Evolutionary conservation across 1,140 invertebrate species (phyloP).

Genomic region (Lucilia cuprina): DNA sequence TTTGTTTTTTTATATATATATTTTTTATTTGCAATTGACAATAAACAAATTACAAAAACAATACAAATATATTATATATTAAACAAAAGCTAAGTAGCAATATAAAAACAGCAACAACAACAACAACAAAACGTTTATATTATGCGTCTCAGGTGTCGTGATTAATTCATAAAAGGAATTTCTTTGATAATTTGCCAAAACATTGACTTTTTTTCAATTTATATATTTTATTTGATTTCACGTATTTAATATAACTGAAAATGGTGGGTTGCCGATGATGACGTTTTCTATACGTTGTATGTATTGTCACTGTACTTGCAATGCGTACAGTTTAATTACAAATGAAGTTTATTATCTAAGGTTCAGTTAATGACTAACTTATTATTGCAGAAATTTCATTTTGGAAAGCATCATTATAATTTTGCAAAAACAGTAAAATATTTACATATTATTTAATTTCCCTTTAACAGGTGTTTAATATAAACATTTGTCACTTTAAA

Average conservation of each 20-base stretch:
- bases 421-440: background rate
- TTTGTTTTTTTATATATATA: background rate
- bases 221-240: background rate
- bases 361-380: background rate
- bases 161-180: constrained; percentile 32
- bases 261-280: too few relatives aligned
- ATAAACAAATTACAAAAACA: constrained; percentile 14
- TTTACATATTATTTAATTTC: too few relatives aligned
- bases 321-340: too few relatives aligned
- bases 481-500: background rate
- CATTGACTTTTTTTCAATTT: background rate
- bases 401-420: background rate
- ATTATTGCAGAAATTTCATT: background rate
- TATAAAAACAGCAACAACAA: too few relatives aligned
- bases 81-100: background rate
- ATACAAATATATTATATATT: background rate
- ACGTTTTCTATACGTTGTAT: too few relatives aligned
- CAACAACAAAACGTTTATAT: background rate
- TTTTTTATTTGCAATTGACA: background rate
- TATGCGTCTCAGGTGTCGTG: constrained; percentile 12
- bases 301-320: too few relatives aligned
- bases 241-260: background rate
- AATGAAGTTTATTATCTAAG: background rate
- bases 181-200: constrained; percentile 22
- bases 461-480: too few relatives aligned